A percentile compares a stretch with the other conserved stretches of the same genome.
Evolutionary conservation across 1,140 invertebrate species (phyloP).

Genomic region (Oscheius sp.): DNA sequence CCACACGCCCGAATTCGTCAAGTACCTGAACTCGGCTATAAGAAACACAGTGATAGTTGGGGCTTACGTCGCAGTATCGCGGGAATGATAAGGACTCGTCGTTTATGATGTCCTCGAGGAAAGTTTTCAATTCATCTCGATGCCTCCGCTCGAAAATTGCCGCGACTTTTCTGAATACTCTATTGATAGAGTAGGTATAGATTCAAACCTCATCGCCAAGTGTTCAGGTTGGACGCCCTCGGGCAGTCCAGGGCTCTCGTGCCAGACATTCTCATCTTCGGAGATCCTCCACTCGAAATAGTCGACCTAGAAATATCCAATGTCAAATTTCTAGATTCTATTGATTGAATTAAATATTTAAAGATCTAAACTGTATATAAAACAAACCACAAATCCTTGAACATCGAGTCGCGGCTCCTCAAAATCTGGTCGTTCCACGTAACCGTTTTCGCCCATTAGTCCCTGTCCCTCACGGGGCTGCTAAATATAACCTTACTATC

Average conservation of each 20-base stretch:
- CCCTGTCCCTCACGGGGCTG: not conserved
- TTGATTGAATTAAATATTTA: slow-evolving; percentile 21
- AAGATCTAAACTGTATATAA: not conserved
- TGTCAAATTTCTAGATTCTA: slow-evolving; percentile 1
- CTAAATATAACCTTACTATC: not conserved
- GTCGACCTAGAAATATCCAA: slow-evolving; percentile 26
- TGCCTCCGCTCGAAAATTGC: slow-evolving; percentile 27
- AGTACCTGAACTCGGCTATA: not conserved
- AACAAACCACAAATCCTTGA: slow-evolving; percentile 30
- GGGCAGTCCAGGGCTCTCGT: slow-evolving; percentile 18
- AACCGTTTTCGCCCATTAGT: not conserved
- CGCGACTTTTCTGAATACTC: not conserved
- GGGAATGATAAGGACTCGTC: slow-evolving; percentile 13
- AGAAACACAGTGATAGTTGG: not conserved
- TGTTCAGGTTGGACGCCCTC: slow-evolving; percentile 23
- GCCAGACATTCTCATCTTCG: slow-evolving; percentile 24
- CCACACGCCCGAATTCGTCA: not conserved
- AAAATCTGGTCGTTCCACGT: slow-evolving; percentile 18
- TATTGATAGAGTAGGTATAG: not conserved
- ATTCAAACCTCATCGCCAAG: slow-evolving; percentile 10
- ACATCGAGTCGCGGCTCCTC: slow-evolving; percentile 31
- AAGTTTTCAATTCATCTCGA: not conserved
- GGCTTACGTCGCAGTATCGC: slow-evolving; percentile 13
- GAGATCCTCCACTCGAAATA: slow-evolving; percentile 27
- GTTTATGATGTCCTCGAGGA: slow-evolving; percentile 12